Percentiles rank a stretch among this genome's conserved stretches.
phyloP scores from a whole-genome alignment of 30 jellyfish, hydroid and myxozoan species.

The Hydractinia echinata region DNA sequence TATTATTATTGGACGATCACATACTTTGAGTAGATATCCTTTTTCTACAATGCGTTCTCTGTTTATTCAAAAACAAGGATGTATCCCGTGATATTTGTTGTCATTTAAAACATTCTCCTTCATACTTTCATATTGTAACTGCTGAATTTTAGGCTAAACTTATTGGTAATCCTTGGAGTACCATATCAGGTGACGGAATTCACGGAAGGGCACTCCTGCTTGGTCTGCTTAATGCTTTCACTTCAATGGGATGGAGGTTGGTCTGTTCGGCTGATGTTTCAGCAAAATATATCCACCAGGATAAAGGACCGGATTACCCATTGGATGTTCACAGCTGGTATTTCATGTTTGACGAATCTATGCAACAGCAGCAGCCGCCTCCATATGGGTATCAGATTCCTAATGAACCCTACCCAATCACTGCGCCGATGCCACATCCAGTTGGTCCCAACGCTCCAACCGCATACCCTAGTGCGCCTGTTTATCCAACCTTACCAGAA shows the following conservation, averaged over 20 bases:
- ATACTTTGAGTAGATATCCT: too few relatives aligned
- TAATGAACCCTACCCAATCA: neutral
- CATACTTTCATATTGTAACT: too few relatives aligned
- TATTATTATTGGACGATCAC: too few relatives aligned
- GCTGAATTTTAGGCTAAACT: conserved; percentile 30
- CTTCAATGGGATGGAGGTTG: conserved; percentile 59
- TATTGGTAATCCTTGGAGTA: conserved; percentile 72
- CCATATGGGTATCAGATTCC: neutral
- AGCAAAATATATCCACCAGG: conserved; percentile 68
- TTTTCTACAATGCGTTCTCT: too few relatives aligned
- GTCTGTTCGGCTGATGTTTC: conserved; percentile 82
- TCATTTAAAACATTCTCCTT: too few relatives aligned
- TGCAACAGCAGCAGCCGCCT: conserved; percentile 14
- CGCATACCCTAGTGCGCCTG: too few relatives aligned
- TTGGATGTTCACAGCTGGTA: conserved; percentile 80
- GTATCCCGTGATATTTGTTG: too few relatives aligned
- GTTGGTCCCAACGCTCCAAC: too few relatives aligned
- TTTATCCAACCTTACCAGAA: neutral
- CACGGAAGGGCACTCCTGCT: conserved; percentile 61
- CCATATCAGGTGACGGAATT: conserved; percentile 59
- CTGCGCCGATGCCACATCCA: too few relatives aligned
- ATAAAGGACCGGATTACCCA: conserved; percentile 74
- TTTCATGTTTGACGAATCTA: conserved; percentile 41
- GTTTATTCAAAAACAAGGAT: too few relatives aligned
- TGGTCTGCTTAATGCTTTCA: conserved; percentile 23